Base-by-base conservation (phyloP, 1,140 invertebrate genomes). In the Lethrus apterus region DNA sequence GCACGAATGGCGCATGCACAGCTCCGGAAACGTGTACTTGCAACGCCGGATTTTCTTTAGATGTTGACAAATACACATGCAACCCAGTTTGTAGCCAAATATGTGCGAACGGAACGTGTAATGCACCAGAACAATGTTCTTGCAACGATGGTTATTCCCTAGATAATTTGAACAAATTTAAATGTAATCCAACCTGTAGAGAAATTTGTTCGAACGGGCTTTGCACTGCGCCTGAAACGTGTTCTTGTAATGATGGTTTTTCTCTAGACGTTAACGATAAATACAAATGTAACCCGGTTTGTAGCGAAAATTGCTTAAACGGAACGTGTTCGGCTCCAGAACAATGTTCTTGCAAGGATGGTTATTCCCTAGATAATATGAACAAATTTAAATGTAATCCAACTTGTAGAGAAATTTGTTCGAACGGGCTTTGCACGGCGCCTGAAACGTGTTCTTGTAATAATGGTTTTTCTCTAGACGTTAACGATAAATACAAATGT, bases 401-500 rank as follows among this genome's bases (percentile, higher is more conserved):
- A 7, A 58, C 71, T 3, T 66, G 61, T 48, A 14, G 35, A 2
- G 31, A 46, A 13, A 31, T 9, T 11, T 62, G 63, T 30, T 50
- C 42, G 5, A 49, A 58, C 24, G 58, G 61, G 8, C 32, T 23
- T 2, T 70, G 67, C 40, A 30, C 17, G 4, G 30, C n/a, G 1
- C 61, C 61, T 2, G 44, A 60, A 11, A 17, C 36, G 2, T 70
- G 69, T 36, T 8, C 8, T 0, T 66, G 64, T 31, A 74, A 73
- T 29, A 63, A 70, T 8, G 83, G 84, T 1, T 86, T 74, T 59
- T 67, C 58, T 2, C 50, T 79, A 29, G 75, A 81, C 46, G 58
- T 52, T 42, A 54, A 38, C 17, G 62, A 61, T 33, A 52, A 42
- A 9, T 45, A 19, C 19, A 10, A 51, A 4, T 75, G 73, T 43